These are phyloP conservation scores for Microctonus hyperodae DNA, from an alignment of 2,888 invertebrate species.

Conservation along the genomic window DNA sequence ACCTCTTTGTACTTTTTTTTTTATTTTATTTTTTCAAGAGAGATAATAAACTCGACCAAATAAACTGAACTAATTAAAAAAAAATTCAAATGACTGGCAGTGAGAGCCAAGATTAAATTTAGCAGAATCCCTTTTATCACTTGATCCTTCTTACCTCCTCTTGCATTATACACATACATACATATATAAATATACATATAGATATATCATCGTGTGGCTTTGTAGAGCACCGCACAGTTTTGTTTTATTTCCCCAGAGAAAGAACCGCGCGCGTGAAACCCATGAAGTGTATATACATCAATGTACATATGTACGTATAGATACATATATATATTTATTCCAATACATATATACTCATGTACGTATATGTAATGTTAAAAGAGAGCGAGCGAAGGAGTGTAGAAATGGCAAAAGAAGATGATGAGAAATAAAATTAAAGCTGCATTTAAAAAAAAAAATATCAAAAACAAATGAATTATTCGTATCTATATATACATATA, in stretches of 20 bases:
- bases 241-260: conserved; percentile 35
- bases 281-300: not conserved
- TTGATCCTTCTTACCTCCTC: conserved; percentile 12
- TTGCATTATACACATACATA: conserved; percentile 1
- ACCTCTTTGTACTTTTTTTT: not conserved
- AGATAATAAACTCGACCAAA: conserved; percentile 6
- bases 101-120: conserved; percentile 24
- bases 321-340: not conserved
- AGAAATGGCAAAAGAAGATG: conserved; percentile 7
- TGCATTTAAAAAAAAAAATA: not conserved
- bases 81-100: conserved; percentile 10
- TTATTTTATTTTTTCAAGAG: not conserved
- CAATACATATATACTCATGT: not conserved
- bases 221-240: conserved; percentile 6
- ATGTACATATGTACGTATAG: not conserved
- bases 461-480: conserved; percentile 1
- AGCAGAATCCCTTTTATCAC: conserved; percentile 25
- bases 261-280: conserved; percentile 17
- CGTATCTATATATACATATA: no score
- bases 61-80: conserved; percentile 5
- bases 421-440: conserved; percentile 8
- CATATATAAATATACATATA: no score
- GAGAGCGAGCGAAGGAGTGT: not conserved
- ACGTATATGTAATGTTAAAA: conserved; percentile 19
- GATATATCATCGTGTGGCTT: conserved; percentile 14